phyloP scores from a whole-genome alignment of 2,113 vertebrate genomes.

The Bungarus multicinctus region DNA sequence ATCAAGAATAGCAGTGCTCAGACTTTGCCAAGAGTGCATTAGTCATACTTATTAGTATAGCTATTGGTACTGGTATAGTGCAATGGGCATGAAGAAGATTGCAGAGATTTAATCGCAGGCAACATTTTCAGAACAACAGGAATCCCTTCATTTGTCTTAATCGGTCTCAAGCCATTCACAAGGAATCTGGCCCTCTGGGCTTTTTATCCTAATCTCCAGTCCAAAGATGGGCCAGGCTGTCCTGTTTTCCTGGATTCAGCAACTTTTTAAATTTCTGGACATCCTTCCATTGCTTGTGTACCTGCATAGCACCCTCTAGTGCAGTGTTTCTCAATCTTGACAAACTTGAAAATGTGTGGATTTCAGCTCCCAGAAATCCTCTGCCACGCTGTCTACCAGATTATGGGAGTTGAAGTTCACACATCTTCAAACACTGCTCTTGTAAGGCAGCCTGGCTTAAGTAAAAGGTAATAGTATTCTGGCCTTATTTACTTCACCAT shows the following conservation, averaged over 20 bases:
- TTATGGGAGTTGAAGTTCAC: not conserved
- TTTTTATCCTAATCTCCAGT: not conserved
- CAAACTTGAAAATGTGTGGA: not conserved
- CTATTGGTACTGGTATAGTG: not conserved
- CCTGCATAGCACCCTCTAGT: not conserved
- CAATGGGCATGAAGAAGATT: not conserved
- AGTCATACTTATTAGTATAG: not conserved
- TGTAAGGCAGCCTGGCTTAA: not conserved
- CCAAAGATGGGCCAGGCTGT: not conserved
- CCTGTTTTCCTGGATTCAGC: not conserved
- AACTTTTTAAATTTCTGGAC: not conserved
- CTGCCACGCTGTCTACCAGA: not conserved
- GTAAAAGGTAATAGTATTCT: not conserved
- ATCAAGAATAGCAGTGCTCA: conserved; percentile 1
- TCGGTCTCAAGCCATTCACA: not conserved
- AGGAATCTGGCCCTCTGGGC: not conserved
- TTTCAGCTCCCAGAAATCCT: not conserved
- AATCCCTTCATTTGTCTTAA: not conserved
- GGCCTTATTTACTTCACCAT: not conserved
- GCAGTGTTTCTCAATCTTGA: not conserved
- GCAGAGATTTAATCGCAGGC: not conserved
- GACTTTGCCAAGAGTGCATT: not conserved
- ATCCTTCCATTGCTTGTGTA: not conserved
- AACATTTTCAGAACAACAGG: not conserved
- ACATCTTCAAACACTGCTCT: not conserved